Base-by-base conservation (phyloP, 2,797 vertebrate species). In the Malurus leucopterus region DNA sequence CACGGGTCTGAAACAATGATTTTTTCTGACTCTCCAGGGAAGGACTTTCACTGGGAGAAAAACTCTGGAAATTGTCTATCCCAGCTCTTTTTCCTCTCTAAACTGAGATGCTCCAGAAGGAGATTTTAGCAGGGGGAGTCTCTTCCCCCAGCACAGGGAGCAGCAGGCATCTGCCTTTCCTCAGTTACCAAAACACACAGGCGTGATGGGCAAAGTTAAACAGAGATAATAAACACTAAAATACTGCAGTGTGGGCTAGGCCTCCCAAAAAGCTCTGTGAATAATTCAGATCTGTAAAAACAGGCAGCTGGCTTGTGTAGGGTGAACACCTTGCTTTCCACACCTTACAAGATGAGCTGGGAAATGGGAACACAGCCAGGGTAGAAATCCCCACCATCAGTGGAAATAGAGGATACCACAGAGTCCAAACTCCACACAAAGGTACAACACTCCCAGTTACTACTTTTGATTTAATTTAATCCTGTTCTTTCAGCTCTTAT, bases 71-170 rank as follows among this genome's bases (percentile, higher is more conserved):
- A 54, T 36, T 59, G 44, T 70, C 29, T 34, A 53, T 18, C 19
- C 8, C 71, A 75, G 13, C 18, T 65, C 64, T 24, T 36, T 51
- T 15, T 2, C 6, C 23, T 9, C 43, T 63, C 17, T 34, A 23
- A 47, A 63, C 1, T 15, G 53, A 68, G n/a, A 16, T 41, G 68
- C 50, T 91, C 53, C 63, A 51, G 59, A 76, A 40, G 15, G 79
- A 55, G 44, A 9, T 59, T 38, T 64, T 29, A 57, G 89, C 63
- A 91, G 84, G 75, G 71, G 78, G 75, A 84, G 67, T 50, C 41
- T 38, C 38, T 68, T 57, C 40, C 20, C 36, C 65, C 29, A 55
- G 81, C 64, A 49, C 61, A 55, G 38, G 29, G 46, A 83, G 38
- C 54, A 82, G 30, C 29, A 47, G 5, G 5, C 36, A 57, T 6